Base-by-base conservation (phyloP, 2,113 vertebrate genomes). In the Urocolius indicus region DNA sequence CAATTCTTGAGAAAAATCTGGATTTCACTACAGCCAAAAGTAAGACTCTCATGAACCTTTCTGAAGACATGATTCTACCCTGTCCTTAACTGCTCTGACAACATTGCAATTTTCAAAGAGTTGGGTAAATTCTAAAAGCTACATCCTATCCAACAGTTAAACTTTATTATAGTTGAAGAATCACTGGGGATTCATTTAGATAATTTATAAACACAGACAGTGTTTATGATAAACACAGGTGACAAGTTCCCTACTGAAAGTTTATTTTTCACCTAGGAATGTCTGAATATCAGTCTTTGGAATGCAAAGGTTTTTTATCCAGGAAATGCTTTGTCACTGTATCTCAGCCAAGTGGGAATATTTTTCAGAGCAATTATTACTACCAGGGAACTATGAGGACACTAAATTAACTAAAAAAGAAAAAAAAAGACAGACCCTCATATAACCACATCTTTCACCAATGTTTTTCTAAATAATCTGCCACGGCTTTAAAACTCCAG, bases 21-120 rank as follows among this genome's bases (percentile, higher is more conserved):
- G 2, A 46, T 73, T 93, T 85, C 29, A 49, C 21, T 83, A 30
- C 15, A 61, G 5, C 3, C 21, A 67, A 48, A 87, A 43, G 6
- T 43, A 81, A 85, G 77, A 54, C 4, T 52, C 20, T 26, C 38
- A 45, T 6, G 13, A 58, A 62, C 10, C 2, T 74, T 75, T 46
- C 17, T 7, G 1, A 5, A 72, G 17, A 12, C 11, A 83, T 11
- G 13, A 59, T 61, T 85, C 87, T 72, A 41, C 7, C 30, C 6
- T 83, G n/a, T 34, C 2, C 3, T 2, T 3, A 4, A 4, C 16
- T 26, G 4, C 6, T 6, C 12, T 10, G 5, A 74, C 7, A 75
- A 18, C 29, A 62, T 23, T 12, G 66, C 3, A 41, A 30, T 49
- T 41, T 88, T 82, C 18, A 71, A 82, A 91, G 75, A 11, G 2